Base-by-base conservation (phyloP, 2,888 invertebrate species). In the Anorthoa munda region DNA sequence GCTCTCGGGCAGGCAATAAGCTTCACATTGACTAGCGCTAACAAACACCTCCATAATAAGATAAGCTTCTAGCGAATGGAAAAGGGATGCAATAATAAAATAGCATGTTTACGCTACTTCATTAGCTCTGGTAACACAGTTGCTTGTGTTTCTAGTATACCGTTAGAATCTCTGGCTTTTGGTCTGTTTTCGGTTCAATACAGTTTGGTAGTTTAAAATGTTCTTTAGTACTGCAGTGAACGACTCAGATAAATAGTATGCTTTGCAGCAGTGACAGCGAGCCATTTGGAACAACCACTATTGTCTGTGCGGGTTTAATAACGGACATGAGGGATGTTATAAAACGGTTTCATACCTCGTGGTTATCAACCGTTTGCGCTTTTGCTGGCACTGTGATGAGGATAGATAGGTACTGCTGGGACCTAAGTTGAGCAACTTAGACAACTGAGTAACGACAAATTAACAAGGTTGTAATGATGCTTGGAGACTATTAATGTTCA, bases 231-330 rank as follows among this genome's bases (percentile, higher is more conserved):
- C 71, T 75, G 70, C 69, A 71, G 72, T 59, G 66, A 77, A 79
- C 73, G 68, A 75, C 77, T 77, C 66, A 56, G 74, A 72, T 80
- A 74, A 82, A 77, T 80, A 70, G 72, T 48, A 65, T 72, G 56
- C 50, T 66, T 53, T 61, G 61, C 61, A n/a, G 66, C 55, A 81
- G 76, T 75, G 75, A 84, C 87, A 82, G 81, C 81, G 85, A 85
- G 83, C 86, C 81, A 87, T 87, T 85, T 84, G 86, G 83, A 88
- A 74, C 61, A 53, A 61, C 53, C 53, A 50, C 79, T 53, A 53
- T 72, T 48, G 26, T 64, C 18, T 72, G 48, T 64, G 23, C 58
- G 13, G 15, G 26, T 15, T 21, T 48, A 63, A 53, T 79, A 64
- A 59, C 18, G 26, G 26, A 64, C 26, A 59, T 21, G 48, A 21